A percentile compares a stretch with the other conserved stretches of the same genome.
Conservation (phyloP, 1,140 invertebrate genomes). For the Pseudomyrmex cubaensis region DNA sequence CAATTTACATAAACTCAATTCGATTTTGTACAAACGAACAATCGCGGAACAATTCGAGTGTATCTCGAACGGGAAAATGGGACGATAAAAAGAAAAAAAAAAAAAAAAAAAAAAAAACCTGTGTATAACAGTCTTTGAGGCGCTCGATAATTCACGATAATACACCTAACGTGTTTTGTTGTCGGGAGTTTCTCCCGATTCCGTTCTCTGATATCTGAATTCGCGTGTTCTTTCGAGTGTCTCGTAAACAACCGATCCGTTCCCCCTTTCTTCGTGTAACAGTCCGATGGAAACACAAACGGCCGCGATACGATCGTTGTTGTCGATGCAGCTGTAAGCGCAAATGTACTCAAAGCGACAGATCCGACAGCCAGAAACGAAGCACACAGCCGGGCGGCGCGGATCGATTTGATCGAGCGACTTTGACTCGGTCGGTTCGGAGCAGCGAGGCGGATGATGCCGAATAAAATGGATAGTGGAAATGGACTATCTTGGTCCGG, state of each 20-base stretch:
- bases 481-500: slow-evolving; percentile 54
- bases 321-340: slow-evolving; percentile 51
- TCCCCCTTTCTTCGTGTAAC: slow-evolving; percentile 30
- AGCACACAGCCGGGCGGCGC: slow-evolving; percentile 26
- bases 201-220: neutral
- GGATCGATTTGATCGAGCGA: slow-evolving; percentile 51
- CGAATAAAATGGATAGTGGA: slow-evolving; percentile 50
- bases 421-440: slow-evolving; percentile 41
- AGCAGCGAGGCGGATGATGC: slow-evolving; percentile 48
- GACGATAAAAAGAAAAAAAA: neutral
- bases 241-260: neutral
- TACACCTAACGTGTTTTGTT: neutral
- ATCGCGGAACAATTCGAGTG: neutral
- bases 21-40: too few species aligned
- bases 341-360: slow-evolving; percentile 56
- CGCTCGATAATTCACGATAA: too few species aligned
- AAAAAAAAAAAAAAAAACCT: neutral
- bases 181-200: neutral
- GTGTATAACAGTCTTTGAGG: too few species aligned
- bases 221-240: neutral
- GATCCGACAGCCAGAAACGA: slow-evolving; percentile 43
- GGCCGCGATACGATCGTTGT: slow-evolving; percentile 37
- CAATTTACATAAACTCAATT: neutral
- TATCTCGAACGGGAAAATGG: neutral
- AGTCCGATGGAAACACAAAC: slow-evolving; percentile 39